phyloP scores from a whole-genome alignment of 2,888 invertebrate genomes.

The Oegoconia quadripuncta region DNA sequence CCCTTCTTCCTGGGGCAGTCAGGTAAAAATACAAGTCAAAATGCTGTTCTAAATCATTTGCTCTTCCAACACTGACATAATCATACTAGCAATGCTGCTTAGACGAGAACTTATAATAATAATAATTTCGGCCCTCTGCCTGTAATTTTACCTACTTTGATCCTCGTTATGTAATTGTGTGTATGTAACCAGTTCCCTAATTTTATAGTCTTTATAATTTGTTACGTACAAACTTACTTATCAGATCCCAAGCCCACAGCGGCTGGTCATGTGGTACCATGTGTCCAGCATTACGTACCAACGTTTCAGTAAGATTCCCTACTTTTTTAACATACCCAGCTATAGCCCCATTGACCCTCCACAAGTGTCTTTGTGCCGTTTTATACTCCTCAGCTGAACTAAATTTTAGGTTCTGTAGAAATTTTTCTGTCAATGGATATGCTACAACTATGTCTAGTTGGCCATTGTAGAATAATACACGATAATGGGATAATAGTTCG shows the following conservation, averaged over 20 bases:
- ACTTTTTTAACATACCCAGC: slow-evolving; percentile 87
- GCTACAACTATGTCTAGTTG: slow-evolving; percentile 84
- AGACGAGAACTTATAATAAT: too few species aligned
- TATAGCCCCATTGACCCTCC: slow-evolving; percentile 82
- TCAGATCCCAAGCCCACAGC: slow-evolving; percentile 76
- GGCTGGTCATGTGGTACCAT: slow-evolving; percentile 83
- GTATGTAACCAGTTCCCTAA: background rate
- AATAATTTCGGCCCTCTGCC: too few species aligned
- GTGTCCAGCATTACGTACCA: slow-evolving; percentile 88
- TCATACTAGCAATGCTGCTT: too few species aligned
- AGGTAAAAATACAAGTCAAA: too few species aligned
- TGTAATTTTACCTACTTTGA: background rate
- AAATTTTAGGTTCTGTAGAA: slow-evolving; percentile 84
- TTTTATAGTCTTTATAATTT: slow-evolving; percentile 27
- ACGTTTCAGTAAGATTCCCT: slow-evolving; percentile 84
- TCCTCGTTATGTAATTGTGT: background rate
- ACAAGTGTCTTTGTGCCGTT: slow-evolving; percentile 79
- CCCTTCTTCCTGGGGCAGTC: too few species aligned
- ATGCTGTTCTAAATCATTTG: too few species aligned
- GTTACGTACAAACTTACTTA: slow-evolving; percentile 70
- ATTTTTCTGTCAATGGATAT: slow-evolving; percentile 79
- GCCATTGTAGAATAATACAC: slow-evolving; percentile 82
- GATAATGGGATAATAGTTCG: slow-evolving; percentile 66
- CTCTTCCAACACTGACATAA: too few species aligned
- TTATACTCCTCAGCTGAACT: slow-evolving; percentile 80